These are phyloP conservation scores for Agriopis aurantiaria DNA, from an alignment of 2,888 invertebrate genomes.

Conservation along the genomic window DNA sequence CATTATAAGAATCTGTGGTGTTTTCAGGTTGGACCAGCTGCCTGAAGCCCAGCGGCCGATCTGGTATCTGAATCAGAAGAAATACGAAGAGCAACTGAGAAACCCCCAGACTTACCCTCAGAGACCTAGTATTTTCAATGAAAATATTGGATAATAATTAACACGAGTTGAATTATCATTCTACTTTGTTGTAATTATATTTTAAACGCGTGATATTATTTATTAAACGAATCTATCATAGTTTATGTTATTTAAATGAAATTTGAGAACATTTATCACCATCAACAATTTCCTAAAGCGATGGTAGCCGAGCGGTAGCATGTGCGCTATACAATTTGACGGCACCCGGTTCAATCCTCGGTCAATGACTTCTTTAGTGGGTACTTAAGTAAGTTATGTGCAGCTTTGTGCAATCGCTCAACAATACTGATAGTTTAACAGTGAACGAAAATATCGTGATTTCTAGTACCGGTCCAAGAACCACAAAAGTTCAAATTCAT, in stretches of 20 bases:
- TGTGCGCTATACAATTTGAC: no score
- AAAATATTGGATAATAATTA: constrained; percentile 21
- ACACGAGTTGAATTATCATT: not conserved
- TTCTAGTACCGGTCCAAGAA: no score
- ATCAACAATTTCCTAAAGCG: no score
- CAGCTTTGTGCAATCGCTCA: no score
- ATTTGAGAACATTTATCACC: no score
- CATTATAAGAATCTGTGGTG: not conserved
- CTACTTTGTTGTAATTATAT: not conserved
- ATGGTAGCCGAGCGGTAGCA: no score
- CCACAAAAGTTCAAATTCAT: no score
- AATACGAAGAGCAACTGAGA: constrained; percentile 35
- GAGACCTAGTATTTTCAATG: constrained; percentile 46
- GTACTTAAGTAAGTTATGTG: no score
- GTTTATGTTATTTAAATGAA: not conserved
- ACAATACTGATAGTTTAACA: no score
- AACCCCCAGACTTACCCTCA: constrained; percentile 40
- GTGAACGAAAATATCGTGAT: no score
- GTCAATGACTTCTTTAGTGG: no score
- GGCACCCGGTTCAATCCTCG: no score
- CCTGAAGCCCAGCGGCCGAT: constrained; percentile 81
- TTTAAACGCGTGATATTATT: not conserved
- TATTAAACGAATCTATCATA: not conserved
- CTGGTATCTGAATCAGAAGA: constrained; percentile 49
- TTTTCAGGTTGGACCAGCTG: constrained; percentile 59